These are phyloP conservation scores for Cenopis cana DNA, from an alignment of 2,888 invertebrate species.

Conservation along the genomic window DNA sequence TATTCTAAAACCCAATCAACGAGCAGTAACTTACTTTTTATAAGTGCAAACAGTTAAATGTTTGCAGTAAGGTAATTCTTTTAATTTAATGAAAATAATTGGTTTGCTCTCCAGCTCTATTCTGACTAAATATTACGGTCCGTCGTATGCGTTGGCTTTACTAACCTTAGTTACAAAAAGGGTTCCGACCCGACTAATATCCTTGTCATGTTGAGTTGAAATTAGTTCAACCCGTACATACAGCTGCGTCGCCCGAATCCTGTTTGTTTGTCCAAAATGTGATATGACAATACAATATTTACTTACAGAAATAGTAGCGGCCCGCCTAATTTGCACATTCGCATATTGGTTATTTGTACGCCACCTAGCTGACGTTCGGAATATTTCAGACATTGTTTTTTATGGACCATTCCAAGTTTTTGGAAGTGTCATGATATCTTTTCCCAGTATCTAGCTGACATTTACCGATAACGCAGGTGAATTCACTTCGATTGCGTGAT, in stretches of 20 bases:
- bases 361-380: neutral
- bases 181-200: slow-evolving; percentile 81
- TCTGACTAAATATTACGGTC: slow-evolving; percentile 42
- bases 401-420: neutral
- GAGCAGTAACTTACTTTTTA: neutral
- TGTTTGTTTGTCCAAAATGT: slow-evolving; percentile 74
- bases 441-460: neutral
- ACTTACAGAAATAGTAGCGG: neutral
- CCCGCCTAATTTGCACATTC: slow-evolving; percentile 15
- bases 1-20: too few species aligned
- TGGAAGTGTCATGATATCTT: neutral
- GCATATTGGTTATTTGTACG: neutral
- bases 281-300: slow-evolving; percentile 67
- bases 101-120: slow-evolving; percentile 22
- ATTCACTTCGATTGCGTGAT: neutral
- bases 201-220: slow-evolving; percentile 83
- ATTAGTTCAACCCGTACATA: slow-evolving; percentile 78
- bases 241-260: slow-evolving; percentile 74
- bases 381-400: neutral
- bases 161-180: slow-evolving; percentile 78
- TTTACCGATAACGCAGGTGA: neutral
- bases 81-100: slow-evolving; percentile 42
- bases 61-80: neutral
- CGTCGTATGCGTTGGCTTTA: slow-evolving; percentile 61
- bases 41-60: neutral